Evolutionary conservation across 2,888 invertebrate genomes (phyloP), one percentile per base, ranked within the genome.

Genomic region (Griposia aprilina): DNA sequence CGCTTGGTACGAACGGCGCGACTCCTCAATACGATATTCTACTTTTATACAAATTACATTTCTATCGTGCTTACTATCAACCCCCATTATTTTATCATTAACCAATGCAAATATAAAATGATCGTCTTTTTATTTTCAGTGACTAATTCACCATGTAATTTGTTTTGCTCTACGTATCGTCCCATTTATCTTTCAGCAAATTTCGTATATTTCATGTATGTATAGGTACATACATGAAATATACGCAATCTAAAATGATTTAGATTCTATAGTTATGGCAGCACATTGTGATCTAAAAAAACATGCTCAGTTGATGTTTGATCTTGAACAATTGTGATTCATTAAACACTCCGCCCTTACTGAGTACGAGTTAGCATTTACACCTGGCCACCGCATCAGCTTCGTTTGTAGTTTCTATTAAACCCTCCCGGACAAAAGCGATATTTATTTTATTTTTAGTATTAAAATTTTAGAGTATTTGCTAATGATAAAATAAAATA

Each of bases 61-160:
- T 93, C 96, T 96, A 96, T 96, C 96, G 96, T 96, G 96, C 93
- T 93, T 91, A 92, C 94, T 93, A 96, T 96, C 96, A 93, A 91
- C 91, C 94, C 93, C 95, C 93, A 97, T 97, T 97, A 97, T 96
- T 95, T 95, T 95, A 95, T 94, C 96, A 96, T 97, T 96, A 96
- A 94, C 91, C 91, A 91, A 94, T 93, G 95, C 94, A 91, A 95
- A 96, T 94, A 92, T 91, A 90, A 91, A 93, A 92, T 90, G 89
- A 90, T 88, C 81, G 89, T 91, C 91, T 93, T 93, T 93, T 92
- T 92, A 91, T 91, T 90, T 92, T 93, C 88, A 86, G 84, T 88
- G 90, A 89, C 88, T 95, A 93, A 93, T 94, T 91, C 90, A 83
- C 68, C 81, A 76, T 74, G 84, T 85, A 71, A 82, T 78, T 86